Percentiles rank a stretch among this genome's conserved stretches.
Evolutionary conservation across 2,797 vertebrate species (phyloP).

Genomic region (Tokudaia tokunoshimensis): DNA sequence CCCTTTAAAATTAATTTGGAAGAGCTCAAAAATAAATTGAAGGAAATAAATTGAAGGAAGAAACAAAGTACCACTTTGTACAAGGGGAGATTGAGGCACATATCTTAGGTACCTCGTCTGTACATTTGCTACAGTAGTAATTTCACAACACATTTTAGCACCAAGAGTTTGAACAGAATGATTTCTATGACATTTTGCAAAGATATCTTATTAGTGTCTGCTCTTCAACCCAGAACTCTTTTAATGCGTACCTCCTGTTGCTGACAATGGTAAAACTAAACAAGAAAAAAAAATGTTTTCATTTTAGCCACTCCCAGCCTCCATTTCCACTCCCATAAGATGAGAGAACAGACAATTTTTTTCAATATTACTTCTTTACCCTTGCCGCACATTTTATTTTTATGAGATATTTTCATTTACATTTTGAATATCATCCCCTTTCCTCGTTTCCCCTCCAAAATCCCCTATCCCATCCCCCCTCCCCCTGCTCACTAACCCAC

Average conservation of each 20-base stretch:
- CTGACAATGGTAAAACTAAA: conserved; percentile 10
- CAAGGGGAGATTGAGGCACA: not conserved
- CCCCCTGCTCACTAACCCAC: too few relatives aligned
- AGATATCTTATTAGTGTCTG: conserved; percentile 35
- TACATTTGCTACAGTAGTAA: not conserved
- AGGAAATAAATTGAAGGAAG: not conserved
- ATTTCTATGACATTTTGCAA: conserved; percentile 43
- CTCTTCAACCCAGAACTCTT: conserved; percentile 39
- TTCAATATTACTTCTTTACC: too few relatives aligned
- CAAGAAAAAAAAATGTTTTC: not conserved
- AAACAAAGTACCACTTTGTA: not conserved
- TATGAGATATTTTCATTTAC: too few relatives aligned
- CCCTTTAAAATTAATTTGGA: conserved; percentile 26
- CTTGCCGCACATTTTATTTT: too few relatives aligned
- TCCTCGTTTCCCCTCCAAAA: too few relatives aligned
- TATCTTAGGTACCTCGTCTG: not conserved
- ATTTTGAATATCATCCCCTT: too few relatives aligned
- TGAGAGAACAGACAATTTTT: not conserved
- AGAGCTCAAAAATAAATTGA: conserved; percentile 2
- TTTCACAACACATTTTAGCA: conserved; percentile 30
- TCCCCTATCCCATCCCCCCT: too few relatives aligned
- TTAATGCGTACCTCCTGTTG: conserved; percentile 27
- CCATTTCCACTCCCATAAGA: conserved; percentile 10
- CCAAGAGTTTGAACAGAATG: not conserved
- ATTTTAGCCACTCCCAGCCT: conserved; percentile 29